phyloP scores from a whole-genome alignment of 1,140 invertebrate species.

The Sminthurides bifidus region DNA sequence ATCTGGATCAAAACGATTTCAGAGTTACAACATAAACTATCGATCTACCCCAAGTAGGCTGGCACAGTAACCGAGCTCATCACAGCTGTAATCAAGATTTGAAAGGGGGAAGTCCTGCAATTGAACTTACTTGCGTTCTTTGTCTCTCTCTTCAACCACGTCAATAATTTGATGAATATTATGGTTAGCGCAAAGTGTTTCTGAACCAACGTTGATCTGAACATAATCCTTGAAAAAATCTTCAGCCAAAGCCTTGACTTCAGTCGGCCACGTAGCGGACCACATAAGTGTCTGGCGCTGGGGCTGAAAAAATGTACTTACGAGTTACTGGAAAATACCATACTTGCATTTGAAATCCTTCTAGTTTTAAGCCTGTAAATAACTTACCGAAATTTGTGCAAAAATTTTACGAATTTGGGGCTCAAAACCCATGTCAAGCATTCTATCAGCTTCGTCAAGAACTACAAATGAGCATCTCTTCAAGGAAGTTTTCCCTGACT shows the following conservation, averaged over 20 bases:
- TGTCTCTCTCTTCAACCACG: slow-evolving; percentile 78
- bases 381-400: slow-evolving; percentile 14
- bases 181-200: slow-evolving; percentile 86
- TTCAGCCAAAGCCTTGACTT: slow-evolving; percentile 81
- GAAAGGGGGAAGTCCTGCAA: not conserved
- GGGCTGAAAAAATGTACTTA: slow-evolving; percentile 45
- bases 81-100: too few species aligned
- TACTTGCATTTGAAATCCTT: not conserved
- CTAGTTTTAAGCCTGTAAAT: slow-evolving; percentile 13
- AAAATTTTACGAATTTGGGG: slow-evolving; percentile 60
- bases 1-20: slow-evolving; percentile 41
- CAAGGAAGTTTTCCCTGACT: slow-evolving; percentile 58
- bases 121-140: slow-evolving; percentile 62
- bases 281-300: slow-evolving; percentile 95
- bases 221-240: slow-evolving; percentile 85
- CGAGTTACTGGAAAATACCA: too few species aligned
- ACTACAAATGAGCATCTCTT: slow-evolving; percentile 65
- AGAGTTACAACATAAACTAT: not conserved
- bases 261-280: slow-evolving; percentile 97
- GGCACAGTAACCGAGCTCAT: too few species aligned
- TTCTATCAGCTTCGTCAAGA: slow-evolving; percentile 92
- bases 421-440: slow-evolving; percentile 87
- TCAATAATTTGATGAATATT: slow-evolving; percentile 93
- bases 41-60: not conserved
- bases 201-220: slow-evolving; percentile 87